Conservation (phyloP, 2,888 invertebrate species). For the Gibbula magus region DNA sequence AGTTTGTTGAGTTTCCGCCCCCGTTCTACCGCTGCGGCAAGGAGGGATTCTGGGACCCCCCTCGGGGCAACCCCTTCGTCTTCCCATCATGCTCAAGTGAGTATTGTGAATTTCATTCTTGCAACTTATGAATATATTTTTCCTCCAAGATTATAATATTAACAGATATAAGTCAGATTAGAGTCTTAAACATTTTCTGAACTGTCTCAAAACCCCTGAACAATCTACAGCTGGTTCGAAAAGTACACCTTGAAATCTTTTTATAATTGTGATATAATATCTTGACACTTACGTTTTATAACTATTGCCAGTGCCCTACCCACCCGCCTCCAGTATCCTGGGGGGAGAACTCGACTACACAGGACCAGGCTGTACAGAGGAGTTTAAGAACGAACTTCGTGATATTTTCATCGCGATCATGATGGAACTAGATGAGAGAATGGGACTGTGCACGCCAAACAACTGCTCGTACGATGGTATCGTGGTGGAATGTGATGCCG, state of each 20-base stretch:
- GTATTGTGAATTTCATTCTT: background rate
- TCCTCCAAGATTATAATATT: too few relatives aligned
- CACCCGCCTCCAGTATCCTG: conserved; percentile 40
- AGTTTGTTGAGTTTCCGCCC: conserved; percentile 93
- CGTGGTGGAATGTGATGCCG: conserved; percentile 48
- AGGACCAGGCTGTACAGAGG: conserved; percentile 51
- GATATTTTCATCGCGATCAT: conserved; percentile 43
- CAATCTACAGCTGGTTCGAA: too few relatives aligned
- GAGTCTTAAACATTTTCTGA: too few relatives aligned
- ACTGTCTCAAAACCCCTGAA: too few relatives aligned
- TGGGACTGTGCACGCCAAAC: conserved; percentile 50
- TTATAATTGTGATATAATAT: background rate
- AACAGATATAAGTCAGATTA: too few relatives aligned
- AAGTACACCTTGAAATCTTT: too few relatives aligned
- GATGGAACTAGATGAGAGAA: conserved; percentile 40
- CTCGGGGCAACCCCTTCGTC: conserved; percentile 55
- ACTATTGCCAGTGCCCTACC: background rate
- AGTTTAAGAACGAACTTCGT: conserved; percentile 38
- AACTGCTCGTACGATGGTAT: conserved; percentile 46
- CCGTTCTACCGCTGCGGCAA: conserved; percentile 98
- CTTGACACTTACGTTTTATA: background rate
- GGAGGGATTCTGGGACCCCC: conserved; percentile 91
- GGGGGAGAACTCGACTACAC: conserved; percentile 47
- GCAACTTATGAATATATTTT: too few relatives aligned
- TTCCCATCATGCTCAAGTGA: conserved; percentile 65